A percentile compares a stretch with the other conserved stretches of the same genome.
Conservation (phyloP, 1,140 invertebrate genomes). For the Psilanteris sp. region DNA sequence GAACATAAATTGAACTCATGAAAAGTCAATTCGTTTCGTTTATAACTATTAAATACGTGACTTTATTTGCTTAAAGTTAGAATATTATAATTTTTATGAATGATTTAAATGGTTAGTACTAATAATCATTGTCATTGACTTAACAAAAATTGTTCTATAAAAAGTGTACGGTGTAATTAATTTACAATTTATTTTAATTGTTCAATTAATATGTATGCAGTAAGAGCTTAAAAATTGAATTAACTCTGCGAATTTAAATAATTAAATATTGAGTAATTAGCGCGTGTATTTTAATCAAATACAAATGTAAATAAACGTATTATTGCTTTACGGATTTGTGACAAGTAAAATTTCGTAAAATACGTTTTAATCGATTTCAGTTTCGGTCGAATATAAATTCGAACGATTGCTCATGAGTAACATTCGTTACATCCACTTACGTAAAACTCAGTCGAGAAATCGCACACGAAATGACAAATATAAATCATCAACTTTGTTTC, state of each 20-base stretch:
- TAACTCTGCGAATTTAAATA: conserved; percentile 9
- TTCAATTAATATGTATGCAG: conserved; percentile 2
- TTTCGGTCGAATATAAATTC: conserved; percentile 50
- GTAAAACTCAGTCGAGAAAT: conserved; percentile 41
- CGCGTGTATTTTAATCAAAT: conserved; percentile 22
- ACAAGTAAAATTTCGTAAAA: conserved; percentile 47
- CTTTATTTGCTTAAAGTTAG: too few relatives aligned
- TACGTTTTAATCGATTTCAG: conserved; percentile 45
- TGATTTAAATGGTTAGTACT: too few relatives aligned
- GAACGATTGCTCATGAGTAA: conserved; percentile 29
- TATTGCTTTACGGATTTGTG: conserved; percentile 10
- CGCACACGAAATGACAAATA: conserved; percentile 28
- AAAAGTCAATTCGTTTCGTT: not conserved
- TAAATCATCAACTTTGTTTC: conserved; percentile 51
- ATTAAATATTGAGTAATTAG: conserved; percentile 10
- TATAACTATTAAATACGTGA: too few relatives aligned
- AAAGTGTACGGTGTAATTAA: too few relatives aligned
- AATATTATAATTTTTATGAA: too few relatives aligned
- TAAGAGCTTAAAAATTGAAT: conserved; percentile 13
- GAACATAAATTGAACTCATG: conserved; percentile 8
- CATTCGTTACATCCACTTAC: conserved; percentile 46
- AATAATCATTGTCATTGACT: too few relatives aligned
- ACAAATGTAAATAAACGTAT: conserved; percentile 14
- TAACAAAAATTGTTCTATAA: too few relatives aligned
- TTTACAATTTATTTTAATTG: not conserved